A percentile compares a stretch with the other conserved stretches of the same genome.
Evolutionary conservation across 2,797 vertebrate genomes (phyloP).

Genomic region (Rhadinocentrus ornatus): DNA sequence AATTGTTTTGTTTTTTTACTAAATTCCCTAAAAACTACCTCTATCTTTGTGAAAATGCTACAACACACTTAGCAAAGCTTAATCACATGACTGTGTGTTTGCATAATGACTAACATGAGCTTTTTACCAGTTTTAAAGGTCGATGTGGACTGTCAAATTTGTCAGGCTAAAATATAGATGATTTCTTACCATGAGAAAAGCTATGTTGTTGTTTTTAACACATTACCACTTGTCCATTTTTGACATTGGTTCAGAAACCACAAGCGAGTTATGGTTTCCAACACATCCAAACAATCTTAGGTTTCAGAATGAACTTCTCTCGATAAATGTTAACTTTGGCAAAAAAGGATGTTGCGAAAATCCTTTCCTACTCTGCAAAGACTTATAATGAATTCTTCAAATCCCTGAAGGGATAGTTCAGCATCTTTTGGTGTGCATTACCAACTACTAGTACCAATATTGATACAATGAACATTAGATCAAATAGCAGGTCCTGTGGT

Average conservation of each 20-base stretch:
- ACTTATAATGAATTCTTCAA: slow-evolving; percentile 19
- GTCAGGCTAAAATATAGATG: neutral
- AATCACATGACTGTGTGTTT: neutral
- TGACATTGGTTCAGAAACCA: slow-evolving; percentile 8
- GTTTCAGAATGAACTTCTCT: slow-evolving; percentile 33
- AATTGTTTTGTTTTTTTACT: slow-evolving; percentile 1
- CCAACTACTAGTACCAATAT: slow-evolving; percentile 8
- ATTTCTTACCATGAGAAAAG: slow-evolving; percentile 1
- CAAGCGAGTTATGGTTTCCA: slow-evolving; percentile 5
- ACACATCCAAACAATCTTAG: slow-evolving; percentile 22
- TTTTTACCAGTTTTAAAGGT: slow-evolving; percentile 6
- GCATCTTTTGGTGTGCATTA: slow-evolving; percentile 17
- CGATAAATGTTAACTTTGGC: slow-evolving; percentile 46
- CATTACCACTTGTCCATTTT: neutral
- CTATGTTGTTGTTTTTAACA: neutral
- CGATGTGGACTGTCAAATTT: slow-evolving; percentile 28
- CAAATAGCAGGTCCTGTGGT: slow-evolving; percentile 13
- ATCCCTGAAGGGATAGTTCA: slow-evolving; percentile 8
- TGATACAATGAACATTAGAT: slow-evolving; percentile 13
- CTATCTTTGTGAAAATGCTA: slow-evolving; percentile 9
- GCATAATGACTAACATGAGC: neutral
- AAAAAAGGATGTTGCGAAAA: slow-evolving; percentile 24
- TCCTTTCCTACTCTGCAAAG: slow-evolving; percentile 17
- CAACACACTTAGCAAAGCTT: slow-evolving; percentile 2
- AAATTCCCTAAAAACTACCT: neutral